Conservation (phyloP, 2,113 vertebrate genomes). For the Verasper variegatus region DNA sequence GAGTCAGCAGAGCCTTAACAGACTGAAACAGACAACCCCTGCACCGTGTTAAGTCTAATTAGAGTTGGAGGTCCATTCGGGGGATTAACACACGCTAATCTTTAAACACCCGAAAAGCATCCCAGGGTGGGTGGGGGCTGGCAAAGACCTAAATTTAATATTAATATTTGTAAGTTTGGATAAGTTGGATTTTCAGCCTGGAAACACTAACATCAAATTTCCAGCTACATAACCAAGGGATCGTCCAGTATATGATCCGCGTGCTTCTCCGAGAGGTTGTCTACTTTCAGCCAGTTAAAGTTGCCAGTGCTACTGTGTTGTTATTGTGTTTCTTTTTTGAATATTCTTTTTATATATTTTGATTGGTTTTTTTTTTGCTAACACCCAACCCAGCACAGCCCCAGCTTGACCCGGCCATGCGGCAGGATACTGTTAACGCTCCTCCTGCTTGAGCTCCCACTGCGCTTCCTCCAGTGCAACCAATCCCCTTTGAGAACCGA, state of each 20-base stretch:
- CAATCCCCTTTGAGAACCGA: slow-evolving; percentile 79
- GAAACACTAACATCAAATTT: neutral
- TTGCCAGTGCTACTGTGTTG: slow-evolving; percentile 74
- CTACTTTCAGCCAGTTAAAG: slow-evolving; percentile 84
- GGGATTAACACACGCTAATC: slow-evolving; percentile 63
- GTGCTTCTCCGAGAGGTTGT: slow-evolving; percentile 71
- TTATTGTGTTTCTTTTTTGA: slow-evolving; percentile 30
- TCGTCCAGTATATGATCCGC: slow-evolving; percentile 15
- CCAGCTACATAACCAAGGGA: slow-evolving; percentile 5
- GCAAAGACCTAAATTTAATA: slow-evolving; percentile 58
- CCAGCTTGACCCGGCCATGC: slow-evolving; percentile 50
- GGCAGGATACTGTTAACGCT: slow-evolving; percentile 67
- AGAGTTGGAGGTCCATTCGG: slow-evolving; percentile 46
- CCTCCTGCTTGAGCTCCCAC: slow-evolving; percentile 74
- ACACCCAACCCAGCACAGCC: slow-evolving; percentile 61
- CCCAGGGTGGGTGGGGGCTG: slow-evolving; percentile 16
- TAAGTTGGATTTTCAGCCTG: slow-evolving; percentile 2
- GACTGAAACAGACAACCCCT: slow-evolving; percentile 84
- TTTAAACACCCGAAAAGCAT: slow-evolving; percentile 34
- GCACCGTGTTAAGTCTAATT: slow-evolving; percentile 60
- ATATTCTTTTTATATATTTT: slow-evolving; percentile 26
- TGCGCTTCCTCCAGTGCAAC: slow-evolving; percentile 63
- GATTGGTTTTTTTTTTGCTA: slow-evolving; percentile 52
- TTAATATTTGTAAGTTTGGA: neutral
- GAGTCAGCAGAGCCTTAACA: slow-evolving; percentile 84